Conservation (phyloP, 2,888 invertebrate species). For the Drosophila eohydei region DNA sequence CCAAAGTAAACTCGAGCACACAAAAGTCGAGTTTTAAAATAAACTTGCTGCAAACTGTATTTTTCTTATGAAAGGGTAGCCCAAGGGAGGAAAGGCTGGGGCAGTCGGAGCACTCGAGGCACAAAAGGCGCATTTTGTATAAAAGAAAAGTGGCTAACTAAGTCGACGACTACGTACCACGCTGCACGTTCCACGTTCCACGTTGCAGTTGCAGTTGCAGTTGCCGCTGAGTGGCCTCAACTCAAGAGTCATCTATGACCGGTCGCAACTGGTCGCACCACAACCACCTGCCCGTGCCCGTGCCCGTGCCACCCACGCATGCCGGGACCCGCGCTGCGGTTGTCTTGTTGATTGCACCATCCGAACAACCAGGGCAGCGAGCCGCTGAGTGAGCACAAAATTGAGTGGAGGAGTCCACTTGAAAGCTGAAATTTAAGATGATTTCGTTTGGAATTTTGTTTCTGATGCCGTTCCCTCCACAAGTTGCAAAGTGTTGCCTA, state of each 20-base stretch:
- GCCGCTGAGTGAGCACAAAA: slow-evolving; percentile 55
- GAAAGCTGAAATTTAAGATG: slow-evolving; percentile 58
- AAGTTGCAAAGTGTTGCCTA: slow-evolving; percentile 35
- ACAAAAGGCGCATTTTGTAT: slow-evolving; percentile 76
- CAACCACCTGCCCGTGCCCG: slow-evolving; percentile 8
- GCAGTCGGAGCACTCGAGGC: slow-evolving; percentile 56
- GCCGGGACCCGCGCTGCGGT: slow-evolving; percentile 44
- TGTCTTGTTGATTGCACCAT: slow-evolving; percentile 47
- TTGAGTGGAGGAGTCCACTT: slow-evolving; percentile 57
- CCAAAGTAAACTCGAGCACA: slow-evolving; percentile 75
- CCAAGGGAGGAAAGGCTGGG: background rate
- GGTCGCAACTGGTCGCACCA: slow-evolving; percentile 26
- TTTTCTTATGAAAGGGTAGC: slow-evolving; percentile 55
- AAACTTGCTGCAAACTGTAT: slow-evolving; percentile 73
- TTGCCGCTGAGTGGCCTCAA: slow-evolving; percentile 31
- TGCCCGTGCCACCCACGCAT: slow-evolving; percentile 23
- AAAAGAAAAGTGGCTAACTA: slow-evolving; percentile 79
- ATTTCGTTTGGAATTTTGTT: slow-evolving; percentile 43
- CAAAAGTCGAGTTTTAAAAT: slow-evolving; percentile 80
- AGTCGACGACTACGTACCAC: slow-evolving; percentile 57
- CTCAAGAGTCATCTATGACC: slow-evolving; percentile 61
- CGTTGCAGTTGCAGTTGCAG: slow-evolving; percentile 45
- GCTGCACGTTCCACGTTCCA: slow-evolving; percentile 9
- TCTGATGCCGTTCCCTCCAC: slow-evolving; percentile 19
- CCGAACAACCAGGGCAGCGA: slow-evolving; percentile 8